These are phyloP conservation scores for Rana temporaria DNA, from an alignment of 2,113 vertebrate genomes.

Conservation along the genomic window DNA sequence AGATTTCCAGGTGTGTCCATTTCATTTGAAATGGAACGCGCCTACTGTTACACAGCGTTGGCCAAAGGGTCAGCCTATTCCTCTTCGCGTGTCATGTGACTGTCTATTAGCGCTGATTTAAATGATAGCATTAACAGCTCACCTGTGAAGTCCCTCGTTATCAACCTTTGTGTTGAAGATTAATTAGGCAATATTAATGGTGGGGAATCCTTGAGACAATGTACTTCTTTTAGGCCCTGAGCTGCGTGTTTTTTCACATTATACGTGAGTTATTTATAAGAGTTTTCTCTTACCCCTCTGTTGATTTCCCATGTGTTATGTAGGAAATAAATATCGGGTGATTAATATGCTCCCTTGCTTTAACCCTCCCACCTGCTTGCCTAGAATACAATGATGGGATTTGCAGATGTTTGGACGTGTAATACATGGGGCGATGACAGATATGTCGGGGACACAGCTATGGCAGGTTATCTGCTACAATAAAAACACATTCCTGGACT, in stretches of 20 bases:
- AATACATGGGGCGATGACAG: slow-evolving; percentile 67
- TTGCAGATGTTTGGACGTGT: slow-evolving; percentile 72
- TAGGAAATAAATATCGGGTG: slow-evolving; percentile 70
- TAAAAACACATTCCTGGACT: slow-evolving; percentile 63
- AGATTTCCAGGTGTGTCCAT: slow-evolving; percentile 84
- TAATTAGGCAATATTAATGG: slow-evolving; percentile 37
- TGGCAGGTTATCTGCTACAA: slow-evolving; percentile 61
- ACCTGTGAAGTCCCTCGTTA: slow-evolving; percentile 64
- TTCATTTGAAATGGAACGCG: slow-evolving; percentile 73
- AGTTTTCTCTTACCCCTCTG: slow-evolving; percentile 55
- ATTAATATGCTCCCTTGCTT: slow-evolving; percentile 75
- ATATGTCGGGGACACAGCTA: slow-evolving; percentile 65
- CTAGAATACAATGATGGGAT: slow-evolving; percentile 70
- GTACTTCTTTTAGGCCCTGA: not conserved
- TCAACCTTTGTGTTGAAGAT: slow-evolving; percentile 59
- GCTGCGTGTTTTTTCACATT: not conserved
- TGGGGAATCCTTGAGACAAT: not conserved
- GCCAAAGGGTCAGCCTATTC: slow-evolving; percentile 69
- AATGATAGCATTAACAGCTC: slow-evolving; percentile 62
- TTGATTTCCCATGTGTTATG: slow-evolving; percentile 64
- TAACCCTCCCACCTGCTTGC: slow-evolving; percentile 70
- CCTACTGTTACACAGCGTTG: slow-evolving; percentile 62
- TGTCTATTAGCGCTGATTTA: slow-evolving; percentile 74
- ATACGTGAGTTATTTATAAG: slow-evolving; percentile 60
- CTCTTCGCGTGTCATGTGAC: slow-evolving; percentile 69